Base-by-base conservation (phyloP, 2,797 vertebrate genomes). In the Linurgus olivaceus region DNA sequence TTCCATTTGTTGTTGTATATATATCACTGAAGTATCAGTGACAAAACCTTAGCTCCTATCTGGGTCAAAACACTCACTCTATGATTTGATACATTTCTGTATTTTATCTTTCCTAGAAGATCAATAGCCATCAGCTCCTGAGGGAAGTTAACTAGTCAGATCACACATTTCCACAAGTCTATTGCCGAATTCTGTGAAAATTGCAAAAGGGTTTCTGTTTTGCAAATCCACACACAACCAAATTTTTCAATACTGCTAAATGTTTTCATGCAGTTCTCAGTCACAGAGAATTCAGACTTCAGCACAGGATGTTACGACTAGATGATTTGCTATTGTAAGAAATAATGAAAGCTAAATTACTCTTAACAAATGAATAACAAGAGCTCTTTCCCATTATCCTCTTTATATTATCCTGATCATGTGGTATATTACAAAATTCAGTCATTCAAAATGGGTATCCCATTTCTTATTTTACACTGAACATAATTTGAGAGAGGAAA, bases 321-420 rank as follows among this genome's bases (percentile, higher is more conserved):
- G 83, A 86, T 88, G 58, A 94, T 95, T 42, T 92, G 76, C 84
- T 90, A 81, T 92, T 88, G 78, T 90, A 94, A 96, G 83, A 94
- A 90, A 94, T 92, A 95, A 90, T 85, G 92, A 86, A 96, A 86
- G 71, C 48, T 83, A 94, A 93, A 93, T 95, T 83, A 79, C 50
- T 54, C 77, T 95, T 88, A 83, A 68, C 42, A 92, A 94, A 96
- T 2, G 24, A 92, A 71, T 59, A 94, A 86, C 31, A 90, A 79
- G 55, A 78, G 52, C 42, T 88, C 58, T 88, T 88, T 67, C 51
- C 26, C 58, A 84, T 81, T 92, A 92, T 72, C 7, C 7, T 84
- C 58, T 62, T 83, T 65, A 29, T 61, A 58, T 65, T 78, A 55
- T 79, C 40, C 19, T 63, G 28, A 37, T 86, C 84, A 44, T 4